Conservation (phyloP, 1,140 invertebrate species). For the Melitaea cinxia region DNA sequence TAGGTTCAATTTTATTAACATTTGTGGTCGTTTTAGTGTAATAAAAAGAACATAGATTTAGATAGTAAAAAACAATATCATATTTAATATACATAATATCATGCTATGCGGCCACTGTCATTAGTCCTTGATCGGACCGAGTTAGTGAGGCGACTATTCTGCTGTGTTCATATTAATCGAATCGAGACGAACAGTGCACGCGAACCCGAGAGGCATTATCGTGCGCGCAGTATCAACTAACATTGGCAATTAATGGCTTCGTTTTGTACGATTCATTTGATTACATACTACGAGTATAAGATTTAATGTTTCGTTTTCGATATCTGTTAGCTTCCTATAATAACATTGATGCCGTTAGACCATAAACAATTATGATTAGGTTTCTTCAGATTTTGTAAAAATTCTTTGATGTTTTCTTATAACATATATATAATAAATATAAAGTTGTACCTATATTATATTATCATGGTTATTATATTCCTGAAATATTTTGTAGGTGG, state of each 20-base stretch:
- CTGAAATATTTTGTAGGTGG: too few relatives aligned
- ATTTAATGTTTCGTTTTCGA: conserved; percentile 16
- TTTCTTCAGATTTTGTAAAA: neutral
- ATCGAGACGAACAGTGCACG: conserved; percentile 16
- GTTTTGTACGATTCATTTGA: conserved; percentile 22
- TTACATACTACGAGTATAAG: conserved; percentile 7
- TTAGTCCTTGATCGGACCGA: conserved; percentile 33
- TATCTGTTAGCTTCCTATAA: conserved; percentile 11
- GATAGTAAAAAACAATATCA: conserved; percentile 19
- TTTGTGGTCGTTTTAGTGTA: neutral
- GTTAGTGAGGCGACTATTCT: conserved; percentile 28
- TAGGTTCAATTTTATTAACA: neutral
- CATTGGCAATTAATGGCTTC: conserved; percentile 21
- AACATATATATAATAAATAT: too few relatives aligned
- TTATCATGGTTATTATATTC: too few relatives aligned
- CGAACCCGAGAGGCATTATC: conserved; percentile 16
- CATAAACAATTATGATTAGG: conserved; percentile 3
- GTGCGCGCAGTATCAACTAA: conserved; percentile 23
- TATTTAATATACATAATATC: conserved; percentile 26
- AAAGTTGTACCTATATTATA: too few relatives aligned
- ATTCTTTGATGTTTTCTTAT: neutral
- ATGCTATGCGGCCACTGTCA: conserved; percentile 22
- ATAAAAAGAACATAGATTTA: conserved; percentile 2
- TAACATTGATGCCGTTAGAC: neutral
- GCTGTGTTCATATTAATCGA: conserved; percentile 22